Percentiles rank a stretch among this genome's conserved stretches.
phyloP scores from a whole-genome alignment of 2,888 invertebrate genomes.

The Pandemis cinnamomeana region DNA sequence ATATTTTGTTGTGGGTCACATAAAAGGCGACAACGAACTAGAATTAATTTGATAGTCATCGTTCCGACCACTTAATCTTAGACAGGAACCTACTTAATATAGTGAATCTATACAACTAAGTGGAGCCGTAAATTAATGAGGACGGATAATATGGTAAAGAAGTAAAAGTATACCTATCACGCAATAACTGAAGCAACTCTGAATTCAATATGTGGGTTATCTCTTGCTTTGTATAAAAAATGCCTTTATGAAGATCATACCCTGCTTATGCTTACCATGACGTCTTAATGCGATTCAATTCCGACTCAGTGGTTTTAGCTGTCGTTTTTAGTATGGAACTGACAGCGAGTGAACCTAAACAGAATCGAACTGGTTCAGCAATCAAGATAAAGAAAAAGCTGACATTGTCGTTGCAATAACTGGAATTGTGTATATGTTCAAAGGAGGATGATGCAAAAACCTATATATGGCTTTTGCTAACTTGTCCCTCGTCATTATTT shows the following conservation, averaged over 20 bases:
- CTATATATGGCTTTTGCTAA: slow-evolving; percentile 37
- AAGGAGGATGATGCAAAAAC: slow-evolving; percentile 91
- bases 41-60: no score
- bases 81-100: no score
- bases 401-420: slow-evolving; percentile 93
- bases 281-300: no score
- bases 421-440: slow-evolving; percentile 91
- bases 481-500: background rate
- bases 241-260: slow-evolving; percentile 88
- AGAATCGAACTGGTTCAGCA: slow-evolving; percentile 82
- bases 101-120: no score
- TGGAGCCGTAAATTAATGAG: slow-evolving; percentile 78
- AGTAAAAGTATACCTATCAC: slow-evolving; percentile 84
- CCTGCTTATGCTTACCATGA: slow-evolving; percentile 83
- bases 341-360: no score
- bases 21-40: no score
- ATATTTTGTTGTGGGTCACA: no score
- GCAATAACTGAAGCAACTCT: slow-evolving; percentile 88
- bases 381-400: slow-evolving; percentile 87
- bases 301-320: no score
- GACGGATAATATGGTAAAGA: slow-evolving; percentile 87
- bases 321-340: no score
- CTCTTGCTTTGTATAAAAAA: slow-evolving; percentile 90
- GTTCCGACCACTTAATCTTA: no score
- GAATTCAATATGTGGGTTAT: slow-evolving; percentile 90